Percentiles rank a stretch among this genome's conserved stretches.
Conservation (phyloP, 2,888 invertebrate species). For the Agriopis marginaria region DNA sequence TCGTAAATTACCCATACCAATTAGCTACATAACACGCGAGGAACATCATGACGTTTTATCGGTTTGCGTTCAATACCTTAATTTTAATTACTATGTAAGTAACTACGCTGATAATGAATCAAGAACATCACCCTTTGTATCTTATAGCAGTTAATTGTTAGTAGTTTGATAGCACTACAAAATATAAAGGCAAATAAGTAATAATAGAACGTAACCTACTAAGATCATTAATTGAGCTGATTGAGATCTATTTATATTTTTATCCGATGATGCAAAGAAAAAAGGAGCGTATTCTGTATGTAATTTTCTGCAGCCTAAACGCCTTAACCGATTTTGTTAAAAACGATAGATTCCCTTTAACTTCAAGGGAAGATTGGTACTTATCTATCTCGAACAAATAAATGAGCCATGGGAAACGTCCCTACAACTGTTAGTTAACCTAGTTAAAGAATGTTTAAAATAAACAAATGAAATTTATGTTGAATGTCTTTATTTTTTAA, state of each 20-base stretch:
- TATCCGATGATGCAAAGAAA: no score
- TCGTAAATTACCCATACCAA: conserved; percentile 56
- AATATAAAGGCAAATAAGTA: neutral
- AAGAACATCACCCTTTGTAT: conserved; percentile 12
- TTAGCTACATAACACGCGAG: conserved; percentile 57
- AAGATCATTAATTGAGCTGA: neutral
- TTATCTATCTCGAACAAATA: no score
- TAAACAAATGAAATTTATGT: conserved; percentile 16
- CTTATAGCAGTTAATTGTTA: neutral
- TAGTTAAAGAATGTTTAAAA: neutral
- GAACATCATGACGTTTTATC: conserved; percentile 57
- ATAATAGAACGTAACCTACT: neutral
- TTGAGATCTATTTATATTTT: no score
- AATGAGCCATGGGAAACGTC: no score
- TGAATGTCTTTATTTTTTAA: conserved; percentile 49
- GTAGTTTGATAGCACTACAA: neutral
- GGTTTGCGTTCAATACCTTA: conserved; percentile 54
- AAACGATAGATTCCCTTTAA: no score
- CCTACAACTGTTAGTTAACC: neutral
- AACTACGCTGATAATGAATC: conserved; percentile 48
- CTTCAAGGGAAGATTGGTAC: no score
- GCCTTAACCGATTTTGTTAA: no score
- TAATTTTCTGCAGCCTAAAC: no score
- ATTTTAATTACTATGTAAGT: conserved; percentile 56
- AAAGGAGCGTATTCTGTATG: no score